phyloP scores from a whole-genome alignment of 2,113 vertebrate genomes.

The Plestiodon gilberti region DNA sequence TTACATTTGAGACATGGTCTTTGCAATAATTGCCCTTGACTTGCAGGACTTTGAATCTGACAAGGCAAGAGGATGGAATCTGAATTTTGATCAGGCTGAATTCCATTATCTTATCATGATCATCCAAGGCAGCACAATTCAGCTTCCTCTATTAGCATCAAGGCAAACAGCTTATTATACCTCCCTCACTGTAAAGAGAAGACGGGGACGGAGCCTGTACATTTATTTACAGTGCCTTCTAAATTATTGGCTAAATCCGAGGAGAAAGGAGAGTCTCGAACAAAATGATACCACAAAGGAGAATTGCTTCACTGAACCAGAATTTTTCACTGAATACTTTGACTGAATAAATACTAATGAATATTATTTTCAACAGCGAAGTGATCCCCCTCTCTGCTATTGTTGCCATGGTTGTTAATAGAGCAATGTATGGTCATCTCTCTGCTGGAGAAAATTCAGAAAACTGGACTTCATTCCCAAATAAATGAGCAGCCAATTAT shows the following conservation, averaged over 20 bases:
- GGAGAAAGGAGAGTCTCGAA: neutral
- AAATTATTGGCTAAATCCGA: slow-evolving; percentile 1
- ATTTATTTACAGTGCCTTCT: slow-evolving; percentile 4
- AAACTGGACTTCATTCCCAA: neutral
- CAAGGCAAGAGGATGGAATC: slow-evolving; percentile 11
- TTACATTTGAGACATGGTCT: slow-evolving; percentile 13
- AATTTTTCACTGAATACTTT: neutral
- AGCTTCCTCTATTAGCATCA: neutral
- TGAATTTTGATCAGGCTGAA: neutral
- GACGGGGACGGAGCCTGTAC: neutral
- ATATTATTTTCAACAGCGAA: neutral
- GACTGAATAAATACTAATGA: neutral
- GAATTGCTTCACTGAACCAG: neutral
- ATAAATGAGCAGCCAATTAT: neutral
- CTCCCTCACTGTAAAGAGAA: neutral
- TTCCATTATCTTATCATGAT: slow-evolving; percentile 7
- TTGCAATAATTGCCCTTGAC: neutral
- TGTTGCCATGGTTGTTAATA: neutral
- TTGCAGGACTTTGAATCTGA: neutral
- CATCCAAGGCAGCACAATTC: neutral
- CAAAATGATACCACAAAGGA: neutral
- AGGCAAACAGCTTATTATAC: neutral
- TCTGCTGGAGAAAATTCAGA: neutral
- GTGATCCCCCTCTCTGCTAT: neutral
- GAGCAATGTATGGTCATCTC: too few relatives aligned